Conservation (phyloP, 2,888 invertebrate genomes). For the Oscheius onirici region DNA sequence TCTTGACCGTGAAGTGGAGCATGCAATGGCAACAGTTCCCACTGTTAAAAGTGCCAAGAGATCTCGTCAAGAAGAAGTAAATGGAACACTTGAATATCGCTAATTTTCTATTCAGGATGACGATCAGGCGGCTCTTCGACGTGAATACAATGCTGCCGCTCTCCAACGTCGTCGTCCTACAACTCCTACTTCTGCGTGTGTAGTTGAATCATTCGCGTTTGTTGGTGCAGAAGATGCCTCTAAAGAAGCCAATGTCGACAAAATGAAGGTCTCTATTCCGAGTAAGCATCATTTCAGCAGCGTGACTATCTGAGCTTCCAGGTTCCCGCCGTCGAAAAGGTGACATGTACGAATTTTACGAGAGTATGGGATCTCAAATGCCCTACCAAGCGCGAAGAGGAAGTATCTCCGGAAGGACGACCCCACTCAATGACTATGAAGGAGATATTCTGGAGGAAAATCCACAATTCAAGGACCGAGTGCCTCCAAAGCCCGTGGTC, state of each 20-base stretch:
- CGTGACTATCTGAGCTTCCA: conserved; percentile 2
- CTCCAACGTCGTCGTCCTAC: conserved; percentile 62
- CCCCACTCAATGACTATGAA: conserved; percentile 52
- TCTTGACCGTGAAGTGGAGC: conserved; percentile 40
- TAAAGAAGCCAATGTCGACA: conserved; percentile 35
- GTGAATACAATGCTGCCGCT: conserved; percentile 54
- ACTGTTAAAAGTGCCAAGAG: not conserved
- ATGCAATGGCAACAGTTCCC: conserved; percentile 16
- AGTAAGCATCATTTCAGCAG: conserved; percentile 7
- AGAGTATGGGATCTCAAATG: conserved; percentile 56
- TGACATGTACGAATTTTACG: conserved; percentile 64
- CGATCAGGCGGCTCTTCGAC: conserved; percentile 38
- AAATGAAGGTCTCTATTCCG: conserved; percentile 56
- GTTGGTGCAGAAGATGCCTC: conserved; percentile 26
- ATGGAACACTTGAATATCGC: not conserved
- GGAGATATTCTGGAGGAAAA: conserved; percentile 66
- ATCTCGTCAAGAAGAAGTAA: not conserved
- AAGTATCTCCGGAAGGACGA: conserved; percentile 42
- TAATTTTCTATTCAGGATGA: conserved; percentile 3
- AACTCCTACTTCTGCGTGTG: conserved; percentile 57
- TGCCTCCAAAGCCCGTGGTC: conserved; percentile 68
- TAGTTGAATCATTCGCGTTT: conserved; percentile 46
- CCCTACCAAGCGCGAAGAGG: conserved; percentile 41
- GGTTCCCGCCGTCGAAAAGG: conserved; percentile 35
- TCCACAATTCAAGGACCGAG: conserved; percentile 58